Base-by-base conservation (phyloP, 2,113 vertebrate genomes). In the Albula glossodonta region DNA sequence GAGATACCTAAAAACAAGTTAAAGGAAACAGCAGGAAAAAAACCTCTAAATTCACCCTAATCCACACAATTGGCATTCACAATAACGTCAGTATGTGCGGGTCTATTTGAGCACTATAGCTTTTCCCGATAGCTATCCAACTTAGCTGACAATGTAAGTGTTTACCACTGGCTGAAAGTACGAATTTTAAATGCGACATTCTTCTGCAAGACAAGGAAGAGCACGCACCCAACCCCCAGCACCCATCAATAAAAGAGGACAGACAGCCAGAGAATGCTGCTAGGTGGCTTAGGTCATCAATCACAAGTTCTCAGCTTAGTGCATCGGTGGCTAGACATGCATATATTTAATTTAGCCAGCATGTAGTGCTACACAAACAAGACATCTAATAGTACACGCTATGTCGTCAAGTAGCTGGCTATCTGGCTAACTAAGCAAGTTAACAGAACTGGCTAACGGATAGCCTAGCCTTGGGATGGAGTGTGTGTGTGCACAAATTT, bases 101-200 rank as follows among this genome's bases (percentile, higher is more conserved):
- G 31, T 41, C 31, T 41, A 41, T 41, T 41, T 41, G 31, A 41
- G 31, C 31, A 22, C 60, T 1, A 19, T 66, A 66, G 3, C 9
- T 66, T 7, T 19, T 5, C 60, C 53, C 17, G 41, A 12, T 25
- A n/a, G 78, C 56, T 2, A 84, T 41, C 48, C 60, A 41, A 78
- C 81, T 66, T 22, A 66, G 22, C 17, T 22, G 22, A 19, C 60
- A 74, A 74, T n/a, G 17, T 25, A 6, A 8, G 22, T 9, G 31
- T 74, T 74, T 31, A 74, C 22, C 53, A 17, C 51, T 12, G 53
- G 6, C 80, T 25, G 4, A 60, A 51, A 22, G 77, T 50, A 53
- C 3, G 74, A 85, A 83, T 80, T 82, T 60, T 8, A 83, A 85
- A 79, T 85, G 80, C 74, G 74, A 85, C 83, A 85, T 66, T 57